Percentiles rank a stretch among this genome's conserved stretches.
These are phyloP conservation scores for Epizoanthus scotinus DNA, from an alignment of 92 coral and sea anemone genomes.

Conservation along the genomic window DNA sequence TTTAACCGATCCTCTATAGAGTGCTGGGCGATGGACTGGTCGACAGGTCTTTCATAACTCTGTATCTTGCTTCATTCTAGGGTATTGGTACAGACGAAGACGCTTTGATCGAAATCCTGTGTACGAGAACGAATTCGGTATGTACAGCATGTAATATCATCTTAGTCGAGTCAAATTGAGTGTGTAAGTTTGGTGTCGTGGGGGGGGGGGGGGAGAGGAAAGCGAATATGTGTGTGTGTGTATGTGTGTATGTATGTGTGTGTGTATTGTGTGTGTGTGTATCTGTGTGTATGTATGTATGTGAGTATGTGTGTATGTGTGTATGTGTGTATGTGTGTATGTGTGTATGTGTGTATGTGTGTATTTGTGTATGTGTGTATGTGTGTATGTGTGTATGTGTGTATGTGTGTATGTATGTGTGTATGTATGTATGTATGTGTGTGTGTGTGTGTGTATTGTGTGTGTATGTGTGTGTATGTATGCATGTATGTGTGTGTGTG, in stretches of 20 bases:
- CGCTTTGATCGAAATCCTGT: slow-evolving; percentile 78
- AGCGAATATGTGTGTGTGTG: too few species aligned
- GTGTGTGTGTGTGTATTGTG: too few species aligned
- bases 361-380: not conserved
- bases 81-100: slow-evolving; percentile 91
- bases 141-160: not conserved
- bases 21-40: not conserved
- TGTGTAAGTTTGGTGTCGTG: not conserved
- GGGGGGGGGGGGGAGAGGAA: too few species aligned
- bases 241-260: too few species aligned
- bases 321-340: too few species aligned
- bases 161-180: not conserved
- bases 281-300: too few species aligned
- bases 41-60: not conserved
- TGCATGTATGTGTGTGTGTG: not conserved
- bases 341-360: too few species aligned
- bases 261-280: too few species aligned
- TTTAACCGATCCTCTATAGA: not conserved
- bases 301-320: too few species aligned
- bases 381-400: not conserved
- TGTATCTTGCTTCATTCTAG: slow-evolving; percentile 36
- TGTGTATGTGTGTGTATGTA: too few species aligned
- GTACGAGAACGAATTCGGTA: slow-evolving; percentile 81
- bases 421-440: not conserved
- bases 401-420: not conserved